Conservation (phyloP, 2,888 invertebrate genomes). For the Phalera bucephala region DNA sequence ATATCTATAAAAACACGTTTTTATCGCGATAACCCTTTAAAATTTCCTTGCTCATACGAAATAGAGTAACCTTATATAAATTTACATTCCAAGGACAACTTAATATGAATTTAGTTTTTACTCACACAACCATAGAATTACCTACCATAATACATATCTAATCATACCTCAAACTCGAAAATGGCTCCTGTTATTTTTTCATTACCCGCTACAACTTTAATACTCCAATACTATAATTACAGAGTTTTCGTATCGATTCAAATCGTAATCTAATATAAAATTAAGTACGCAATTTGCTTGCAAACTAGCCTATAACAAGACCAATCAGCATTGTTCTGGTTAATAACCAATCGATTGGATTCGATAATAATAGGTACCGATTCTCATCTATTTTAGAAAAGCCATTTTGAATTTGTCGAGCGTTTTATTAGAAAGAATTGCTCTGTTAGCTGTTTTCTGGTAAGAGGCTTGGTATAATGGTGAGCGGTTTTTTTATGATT, state of each 20-base stretch:
- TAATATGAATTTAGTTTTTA: no score
- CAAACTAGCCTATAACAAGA: slow-evolving; percentile 44
- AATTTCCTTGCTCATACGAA: no score
- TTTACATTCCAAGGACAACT: no score
- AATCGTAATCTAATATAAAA: slow-evolving; percentile 36
- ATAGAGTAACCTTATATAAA: no score
- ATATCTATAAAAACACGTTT: no score
- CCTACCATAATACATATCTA: no score
- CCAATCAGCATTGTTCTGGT: slow-evolving; percentile 43
- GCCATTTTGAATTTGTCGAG: slow-evolving; percentile 17
- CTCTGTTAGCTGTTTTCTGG: neutral
- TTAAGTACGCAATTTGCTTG: slow-evolving; percentile 53
- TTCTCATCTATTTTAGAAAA: slow-evolving; percentile 32
- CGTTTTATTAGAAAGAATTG: slow-evolving; percentile 9
- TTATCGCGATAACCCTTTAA: no score
- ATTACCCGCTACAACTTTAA: slow-evolving; percentile 7
- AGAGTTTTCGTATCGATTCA: slow-evolving; percentile 21
- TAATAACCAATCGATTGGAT: slow-evolving; percentile 39
- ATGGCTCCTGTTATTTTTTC: no score
- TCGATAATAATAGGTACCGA: slow-evolving; percentile 39
- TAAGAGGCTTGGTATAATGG: neutral
- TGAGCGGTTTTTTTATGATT: neutral
- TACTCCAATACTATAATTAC: slow-evolving; percentile 19
- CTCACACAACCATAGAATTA: no score
- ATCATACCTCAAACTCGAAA: no score